These are phyloP conservation scores for Meloidogyne exigua DNA, from an alignment of 1,140 invertebrate species.

Conservation along the genomic window DNA sequence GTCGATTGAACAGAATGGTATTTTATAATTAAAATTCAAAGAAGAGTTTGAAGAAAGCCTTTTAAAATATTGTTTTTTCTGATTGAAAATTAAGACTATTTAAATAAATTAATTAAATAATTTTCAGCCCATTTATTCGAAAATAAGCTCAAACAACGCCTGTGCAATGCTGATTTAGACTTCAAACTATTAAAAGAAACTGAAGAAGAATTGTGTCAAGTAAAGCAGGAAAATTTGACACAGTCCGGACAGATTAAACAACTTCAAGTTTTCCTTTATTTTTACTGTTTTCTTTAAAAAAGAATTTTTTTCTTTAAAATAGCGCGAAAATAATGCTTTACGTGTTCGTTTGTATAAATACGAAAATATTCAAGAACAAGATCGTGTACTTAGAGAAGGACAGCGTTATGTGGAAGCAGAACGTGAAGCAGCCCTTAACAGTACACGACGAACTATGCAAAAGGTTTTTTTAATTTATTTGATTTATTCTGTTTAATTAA, in stretches of 20 bases:
- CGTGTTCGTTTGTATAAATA: neutral
- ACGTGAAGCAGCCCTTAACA: neutral
- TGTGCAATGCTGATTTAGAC: constrained; percentile 16
- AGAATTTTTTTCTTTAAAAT: too few relatives aligned
- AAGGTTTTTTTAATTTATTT: neutral
- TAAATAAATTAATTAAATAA: neutral
- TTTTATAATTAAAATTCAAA: too few relatives aligned
- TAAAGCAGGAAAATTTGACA: neutral
- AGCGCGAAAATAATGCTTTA: constrained; percentile 13
- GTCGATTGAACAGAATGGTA: constrained; percentile 14
- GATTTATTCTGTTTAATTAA: neutral
- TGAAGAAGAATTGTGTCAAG: constrained; percentile 9
- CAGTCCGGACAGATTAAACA: constrained; percentile 3
- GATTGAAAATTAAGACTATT: neutral
- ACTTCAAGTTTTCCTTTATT: neutral
- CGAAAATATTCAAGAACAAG: constrained; percentile 3
- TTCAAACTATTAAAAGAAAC: neutral
- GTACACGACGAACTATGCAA: neutral
- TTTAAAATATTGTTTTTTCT: neutral
- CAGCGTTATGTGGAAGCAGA: neutral
- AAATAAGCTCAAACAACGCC: constrained; percentile 15
- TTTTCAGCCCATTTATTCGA: constrained; percentile 13
- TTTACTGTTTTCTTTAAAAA: neutral
- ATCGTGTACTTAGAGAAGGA: neutral
- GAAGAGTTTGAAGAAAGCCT: too few relatives aligned